Evolutionary conservation across 2,113 vertebrate species (phyloP).

Genomic region (Gobiocypris rarus): DNA sequence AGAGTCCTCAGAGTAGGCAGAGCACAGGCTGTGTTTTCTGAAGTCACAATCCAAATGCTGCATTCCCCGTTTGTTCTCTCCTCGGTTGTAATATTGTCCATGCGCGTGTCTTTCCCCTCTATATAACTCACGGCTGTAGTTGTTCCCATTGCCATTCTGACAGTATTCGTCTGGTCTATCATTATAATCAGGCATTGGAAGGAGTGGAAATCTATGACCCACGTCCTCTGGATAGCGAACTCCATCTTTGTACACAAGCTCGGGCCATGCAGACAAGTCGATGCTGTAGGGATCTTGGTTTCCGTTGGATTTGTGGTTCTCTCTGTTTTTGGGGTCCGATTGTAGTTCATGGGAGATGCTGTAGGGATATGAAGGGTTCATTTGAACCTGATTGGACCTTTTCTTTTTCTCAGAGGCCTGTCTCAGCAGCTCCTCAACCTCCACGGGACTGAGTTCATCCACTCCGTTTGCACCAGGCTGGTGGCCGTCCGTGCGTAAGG

Average conservation of each 20-base stretch:
- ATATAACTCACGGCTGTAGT: constrained; percentile 36
- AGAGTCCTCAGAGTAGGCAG: constrained; percentile 51
- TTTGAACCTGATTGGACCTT: constrained; percentile 1
- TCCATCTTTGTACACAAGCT: constrained; percentile 36
- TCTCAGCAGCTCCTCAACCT: constrained; percentile 88
- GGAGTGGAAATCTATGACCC: constrained; percentile 21
- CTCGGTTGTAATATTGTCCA: neutral
- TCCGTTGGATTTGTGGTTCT: constrained; percentile 29
- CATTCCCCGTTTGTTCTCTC: neutral
- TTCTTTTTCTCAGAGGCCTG: constrained; percentile 84
- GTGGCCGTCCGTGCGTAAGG: constrained; percentile 73
- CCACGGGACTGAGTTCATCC: constrained; percentile 79
- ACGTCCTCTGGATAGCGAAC: constrained; percentile 7
- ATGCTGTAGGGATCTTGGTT: constrained; percentile 10
- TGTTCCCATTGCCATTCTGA: constrained; percentile 22
- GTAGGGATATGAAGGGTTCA: neutral
- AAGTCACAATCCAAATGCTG: constrained; percentile 4
- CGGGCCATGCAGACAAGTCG: constrained; percentile 32
- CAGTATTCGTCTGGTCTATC: constrained; percentile 20
- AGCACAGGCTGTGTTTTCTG: constrained; percentile 22
- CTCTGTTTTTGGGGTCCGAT: constrained; percentile 71
- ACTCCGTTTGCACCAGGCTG: constrained; percentile 67
- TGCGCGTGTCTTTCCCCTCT: neutral
- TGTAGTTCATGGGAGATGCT: constrained; percentile 79
- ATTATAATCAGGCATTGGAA: constrained; percentile 38